phyloP scores from a whole-genome alignment of 2,797 vertebrate genomes.

The Eptatretus atami region DNA sequence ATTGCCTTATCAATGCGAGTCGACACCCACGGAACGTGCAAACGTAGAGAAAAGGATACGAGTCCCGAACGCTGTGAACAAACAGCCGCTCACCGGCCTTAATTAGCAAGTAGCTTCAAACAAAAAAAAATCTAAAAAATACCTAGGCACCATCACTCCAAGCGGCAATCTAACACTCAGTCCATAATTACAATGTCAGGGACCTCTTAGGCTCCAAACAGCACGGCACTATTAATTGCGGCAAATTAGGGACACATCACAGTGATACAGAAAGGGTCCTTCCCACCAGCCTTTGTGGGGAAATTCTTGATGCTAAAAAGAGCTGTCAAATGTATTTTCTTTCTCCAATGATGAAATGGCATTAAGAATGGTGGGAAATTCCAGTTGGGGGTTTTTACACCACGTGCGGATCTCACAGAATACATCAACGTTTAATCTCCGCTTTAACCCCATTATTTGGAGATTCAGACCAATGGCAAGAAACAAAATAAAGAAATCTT shows the following conservation, averaged over 20 bases:
- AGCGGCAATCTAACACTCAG: slow-evolving; percentile 4
- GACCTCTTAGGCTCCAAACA: slow-evolving; percentile 3
- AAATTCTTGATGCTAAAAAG: slow-evolving; percentile 1
- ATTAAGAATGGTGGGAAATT: slow-evolving; percentile 3
- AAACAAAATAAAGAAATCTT: no score
- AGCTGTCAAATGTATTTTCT: no score
- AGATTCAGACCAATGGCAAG: no score
- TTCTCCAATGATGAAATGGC: not conserved
- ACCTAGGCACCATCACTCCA: slow-evolving; percentile 2
- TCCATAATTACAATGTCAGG: slow-evolving; percentile 4
- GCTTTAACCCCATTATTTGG: no score
- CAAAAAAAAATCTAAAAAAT: not conserved
- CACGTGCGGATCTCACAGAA: no score
- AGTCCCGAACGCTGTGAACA: not conserved
- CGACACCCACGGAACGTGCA: no score
- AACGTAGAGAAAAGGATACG: no score
- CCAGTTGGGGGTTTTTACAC: not conserved
- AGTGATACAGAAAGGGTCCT: slow-evolving; percentile 2
- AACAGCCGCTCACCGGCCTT: slow-evolving; percentile 2
- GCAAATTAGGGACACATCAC: slow-evolving; percentile 4
- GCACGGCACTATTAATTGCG: slow-evolving; percentile 4
- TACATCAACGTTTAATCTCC: no score
- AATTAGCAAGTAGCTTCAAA: slow-evolving; percentile 4
- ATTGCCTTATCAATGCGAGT: no score
- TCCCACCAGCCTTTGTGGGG: not conserved